Percentiles rank a stretch among this genome's conserved stretches.
Conservation (phyloP, 2,888 invertebrate species). For the Synergus gifuensis region DNA sequence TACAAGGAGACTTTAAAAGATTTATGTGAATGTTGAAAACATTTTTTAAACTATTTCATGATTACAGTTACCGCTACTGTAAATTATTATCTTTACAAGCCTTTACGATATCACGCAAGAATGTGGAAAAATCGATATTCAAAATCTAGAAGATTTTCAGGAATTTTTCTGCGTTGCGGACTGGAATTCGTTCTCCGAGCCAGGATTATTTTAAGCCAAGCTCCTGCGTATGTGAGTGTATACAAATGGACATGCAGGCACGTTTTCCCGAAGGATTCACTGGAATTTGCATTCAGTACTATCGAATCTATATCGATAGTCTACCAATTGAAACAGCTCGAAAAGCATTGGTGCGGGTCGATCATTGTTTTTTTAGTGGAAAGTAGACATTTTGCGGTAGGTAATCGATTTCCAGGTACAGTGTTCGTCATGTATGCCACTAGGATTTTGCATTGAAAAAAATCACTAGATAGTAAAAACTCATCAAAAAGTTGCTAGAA, state of each 20-base stretch:
- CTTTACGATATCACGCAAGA: neutral
- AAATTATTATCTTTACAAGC: too few relatives aligned
- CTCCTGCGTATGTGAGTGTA: slow-evolving; percentile 3
- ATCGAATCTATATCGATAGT: slow-evolving; percentile 33
- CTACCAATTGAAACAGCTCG: slow-evolving; percentile 26
- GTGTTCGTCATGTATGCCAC: too few relatives aligned
- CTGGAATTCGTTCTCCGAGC: slow-evolving; percentile 28
- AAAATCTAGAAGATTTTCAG: slow-evolving; percentile 33
- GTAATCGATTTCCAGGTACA: neutral
- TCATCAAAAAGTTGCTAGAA: neutral
- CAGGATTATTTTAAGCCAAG: slow-evolving; percentile 36
- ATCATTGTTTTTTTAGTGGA: slow-evolving; percentile 31
- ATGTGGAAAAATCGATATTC: slow-evolving; percentile 20
- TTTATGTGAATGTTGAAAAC: too few relatives aligned
- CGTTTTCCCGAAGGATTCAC: slow-evolving; percentile 38
- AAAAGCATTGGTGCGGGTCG: slow-evolving; percentile 16
- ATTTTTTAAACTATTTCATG: too few relatives aligned
- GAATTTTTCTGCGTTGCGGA: slow-evolving; percentile 29
- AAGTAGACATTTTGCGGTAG: neutral
- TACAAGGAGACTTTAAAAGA: neutral
- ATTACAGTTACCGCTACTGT: too few relatives aligned
- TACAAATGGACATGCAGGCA: slow-evolving; percentile 39
- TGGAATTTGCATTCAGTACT: slow-evolving; percentile 27
- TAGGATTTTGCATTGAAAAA: too few relatives aligned
- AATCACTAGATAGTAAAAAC: neutral